These are phyloP conservation scores for Eospalax fontanierii DNA, from an alignment of 2,797 vertebrate genomes.

Conservation along the genomic window DNA sequence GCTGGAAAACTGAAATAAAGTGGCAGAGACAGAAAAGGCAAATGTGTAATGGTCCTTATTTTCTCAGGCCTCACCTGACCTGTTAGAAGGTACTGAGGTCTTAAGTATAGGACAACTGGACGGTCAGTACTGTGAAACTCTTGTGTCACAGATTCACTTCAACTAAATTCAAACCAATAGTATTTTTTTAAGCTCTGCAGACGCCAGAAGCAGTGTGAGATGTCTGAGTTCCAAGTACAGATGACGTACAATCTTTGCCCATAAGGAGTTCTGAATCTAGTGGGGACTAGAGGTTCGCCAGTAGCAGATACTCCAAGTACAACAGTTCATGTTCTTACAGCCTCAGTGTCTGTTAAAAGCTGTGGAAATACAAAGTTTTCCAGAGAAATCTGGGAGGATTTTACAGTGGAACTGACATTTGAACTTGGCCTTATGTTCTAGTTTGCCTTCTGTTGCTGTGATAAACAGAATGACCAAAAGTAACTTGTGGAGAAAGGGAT, in stretches of 20 bases:
- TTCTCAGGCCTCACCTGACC: neutral
- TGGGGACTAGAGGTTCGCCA: neutral
- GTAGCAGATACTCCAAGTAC: neutral
- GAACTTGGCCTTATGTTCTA: neutral
- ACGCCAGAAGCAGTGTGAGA: neutral
- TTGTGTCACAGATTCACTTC: neutral
- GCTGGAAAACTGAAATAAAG: neutral
- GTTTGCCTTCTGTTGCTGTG: no score
- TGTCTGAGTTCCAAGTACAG: neutral
- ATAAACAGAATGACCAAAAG: no score
- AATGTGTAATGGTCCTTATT: neutral
- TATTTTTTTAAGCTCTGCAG: neutral
- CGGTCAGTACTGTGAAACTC: neutral
- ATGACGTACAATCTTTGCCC: neutral
- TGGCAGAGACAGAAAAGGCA: neutral
- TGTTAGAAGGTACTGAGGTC: neutral
- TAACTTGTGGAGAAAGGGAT: no score
- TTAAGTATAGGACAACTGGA: neutral
- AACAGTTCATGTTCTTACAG: neutral
- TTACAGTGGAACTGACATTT: neutral
- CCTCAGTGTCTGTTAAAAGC: neutral
- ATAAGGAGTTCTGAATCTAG: neutral
- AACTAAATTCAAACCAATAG: neutral
- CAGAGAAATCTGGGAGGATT: slow-evolving; percentile 1
- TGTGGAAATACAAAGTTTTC: neutral